Conservation (phyloP, 2,113 vertebrate genomes). For the Benitochromis conjunctus region DNA sequence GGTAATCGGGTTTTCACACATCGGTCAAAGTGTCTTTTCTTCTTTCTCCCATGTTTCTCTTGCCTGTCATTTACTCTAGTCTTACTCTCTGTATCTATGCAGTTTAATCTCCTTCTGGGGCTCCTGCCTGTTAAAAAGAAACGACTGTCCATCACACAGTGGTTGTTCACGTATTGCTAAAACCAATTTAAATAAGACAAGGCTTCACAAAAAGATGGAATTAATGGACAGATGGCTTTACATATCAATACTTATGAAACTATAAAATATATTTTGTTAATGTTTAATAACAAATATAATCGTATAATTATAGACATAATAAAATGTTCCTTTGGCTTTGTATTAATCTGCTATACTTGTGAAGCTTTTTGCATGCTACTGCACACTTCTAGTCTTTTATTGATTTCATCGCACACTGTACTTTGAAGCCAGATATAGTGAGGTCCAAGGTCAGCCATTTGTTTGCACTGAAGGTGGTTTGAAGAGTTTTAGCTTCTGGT, state of each 20-base stretch:
- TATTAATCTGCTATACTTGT: neutral
- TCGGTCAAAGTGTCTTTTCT: neutral
- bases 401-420: neutral
- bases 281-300: neutral
- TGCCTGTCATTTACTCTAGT: neutral
- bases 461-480: neutral
- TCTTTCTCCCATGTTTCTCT: neutral
- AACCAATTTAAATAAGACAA: slow-evolving; percentile 33
- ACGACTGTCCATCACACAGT: slow-evolving; percentile 16
- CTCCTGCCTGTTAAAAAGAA: neutral
- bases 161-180: neutral
- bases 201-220: neutral
- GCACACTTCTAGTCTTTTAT: neutral
- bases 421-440: neutral
- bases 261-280: neutral
- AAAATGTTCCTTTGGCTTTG: neutral
- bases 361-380: neutral
- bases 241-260: neutral
- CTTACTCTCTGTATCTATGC: neutral
- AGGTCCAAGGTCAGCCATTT: neutral
- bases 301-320: neutral
- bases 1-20: neutral
- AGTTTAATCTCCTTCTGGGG: neutral
- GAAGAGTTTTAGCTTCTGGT: neutral
- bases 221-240: neutral